Evolutionary conservation across 1,140 invertebrate species (phyloP).

Genomic region (Vanessa atalanta): DNA sequence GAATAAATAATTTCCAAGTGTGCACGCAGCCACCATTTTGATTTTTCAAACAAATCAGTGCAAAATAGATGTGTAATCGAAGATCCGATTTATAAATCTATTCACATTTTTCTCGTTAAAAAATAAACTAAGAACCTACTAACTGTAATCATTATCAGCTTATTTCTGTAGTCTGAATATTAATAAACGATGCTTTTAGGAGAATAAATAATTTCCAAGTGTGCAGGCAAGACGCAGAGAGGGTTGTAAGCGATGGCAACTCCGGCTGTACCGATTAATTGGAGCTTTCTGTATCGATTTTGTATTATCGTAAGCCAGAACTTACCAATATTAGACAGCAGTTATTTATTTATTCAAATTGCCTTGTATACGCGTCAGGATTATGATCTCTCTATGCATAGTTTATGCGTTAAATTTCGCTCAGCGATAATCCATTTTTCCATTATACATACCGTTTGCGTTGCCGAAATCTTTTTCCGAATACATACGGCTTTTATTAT

Average conservation of each 20-base stretch:
- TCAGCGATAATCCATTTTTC: conserved; percentile 48
- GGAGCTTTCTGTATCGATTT: conserved; percentile 73
- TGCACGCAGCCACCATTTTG: conserved; percentile 15
- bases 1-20: conserved; percentile 31
- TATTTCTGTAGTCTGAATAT: background rate
- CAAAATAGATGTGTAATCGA: no score
- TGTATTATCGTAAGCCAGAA: conserved; percentile 71
- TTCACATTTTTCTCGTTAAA: no score
- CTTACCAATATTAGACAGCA: conserved; percentile 60
- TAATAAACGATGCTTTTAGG: conserved; percentile 27
- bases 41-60: no score
- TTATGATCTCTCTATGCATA: conserved; percentile 50
- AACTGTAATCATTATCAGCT: no score
- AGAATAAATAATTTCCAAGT: conserved; percentile 31
- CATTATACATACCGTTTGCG: conserved; percentile 38
- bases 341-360: conserved; percentile 62
- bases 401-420: conserved; percentile 41
- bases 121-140: no score
- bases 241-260: conserved; percentile 44
- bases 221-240: conserved; percentile 34
- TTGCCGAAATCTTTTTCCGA: conserved; percentile 28
- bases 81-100: no score
- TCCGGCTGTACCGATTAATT: conserved; percentile 66
- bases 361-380: conserved; percentile 37
- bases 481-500: conserved; percentile 24